phyloP scores from a whole-genome alignment of 2,797 vertebrate species.

The Pseudochirops corinnae region DNA sequence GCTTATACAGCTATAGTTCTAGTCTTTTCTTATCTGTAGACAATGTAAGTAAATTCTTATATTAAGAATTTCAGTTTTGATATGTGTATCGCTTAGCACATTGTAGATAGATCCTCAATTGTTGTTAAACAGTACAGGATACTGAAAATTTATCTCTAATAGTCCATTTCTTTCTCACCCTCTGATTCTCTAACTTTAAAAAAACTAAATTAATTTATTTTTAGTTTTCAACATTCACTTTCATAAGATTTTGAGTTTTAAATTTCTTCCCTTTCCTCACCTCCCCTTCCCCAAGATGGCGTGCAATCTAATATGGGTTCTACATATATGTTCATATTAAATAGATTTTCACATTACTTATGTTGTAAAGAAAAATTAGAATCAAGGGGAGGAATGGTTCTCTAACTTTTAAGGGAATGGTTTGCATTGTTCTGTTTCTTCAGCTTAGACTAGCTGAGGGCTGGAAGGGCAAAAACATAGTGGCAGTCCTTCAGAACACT shows the following conservation, averaged over 20 bases:
- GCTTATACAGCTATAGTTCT: background rate
- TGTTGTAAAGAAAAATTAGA: too few relatives aligned
- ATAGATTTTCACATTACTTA: too few relatives aligned
- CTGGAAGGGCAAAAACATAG: conserved; percentile 2
- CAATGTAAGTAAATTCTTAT: too few relatives aligned
- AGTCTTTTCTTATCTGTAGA: too few relatives aligned
- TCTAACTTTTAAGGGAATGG: conserved; percentile 30
- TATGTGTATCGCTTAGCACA: conserved; percentile 16
- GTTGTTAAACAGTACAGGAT: background rate
- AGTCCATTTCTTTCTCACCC: conserved; percentile 43
- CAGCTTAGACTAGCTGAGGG: conserved; percentile 33
- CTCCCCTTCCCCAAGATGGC: too few relatives aligned
- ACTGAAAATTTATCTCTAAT: background rate
- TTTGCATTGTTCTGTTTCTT: conserved; percentile 37
- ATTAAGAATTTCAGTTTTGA: background rate
- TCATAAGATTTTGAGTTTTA: too few relatives aligned
- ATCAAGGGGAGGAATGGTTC: too few relatives aligned
- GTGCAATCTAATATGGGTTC: too few relatives aligned
- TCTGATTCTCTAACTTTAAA: background rate
- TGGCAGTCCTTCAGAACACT: background rate
- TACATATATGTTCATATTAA: too few relatives aligned
- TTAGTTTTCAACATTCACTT: too few relatives aligned
- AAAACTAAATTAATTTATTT: too few relatives aligned
- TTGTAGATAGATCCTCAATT: background rate
- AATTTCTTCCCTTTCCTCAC: too few relatives aligned